Evolutionary conservation across 30 jellyfish, hydroid and myxozoan species (phyloP), one percentile per base, ranked within the genome.

Genomic region (Aurelia sp.): DNA sequence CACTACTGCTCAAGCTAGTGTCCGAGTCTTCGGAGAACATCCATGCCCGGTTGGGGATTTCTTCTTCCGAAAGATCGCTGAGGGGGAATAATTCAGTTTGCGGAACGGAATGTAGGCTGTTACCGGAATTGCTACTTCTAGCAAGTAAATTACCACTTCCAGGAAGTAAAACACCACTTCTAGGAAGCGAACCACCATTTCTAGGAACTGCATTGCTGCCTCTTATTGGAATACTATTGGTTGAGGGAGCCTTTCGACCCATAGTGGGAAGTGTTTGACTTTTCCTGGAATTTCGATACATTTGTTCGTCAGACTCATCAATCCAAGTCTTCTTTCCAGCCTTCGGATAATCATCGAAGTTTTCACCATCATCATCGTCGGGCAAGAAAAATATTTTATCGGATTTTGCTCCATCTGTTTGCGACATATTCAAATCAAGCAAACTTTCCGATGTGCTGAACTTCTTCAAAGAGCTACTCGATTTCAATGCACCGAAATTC

Each of bases 11-110:
- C 61, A 71, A n/a, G 63, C 93, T 84, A 9, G 93, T 73, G 57
- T 84, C 93, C 23, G 93, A 84, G 57, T 84, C 93, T 48, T 84
- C 93, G 20, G 93, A 84, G 48, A 84, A 11, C 22, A 35, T 72
- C 93, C 93, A 84, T 48, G 60, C 79, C 15, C 86, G 81, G 20
- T 52, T 53, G 35, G 93, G 64, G 12, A 66, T 66, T 10, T 84
- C 93, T 21, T 84, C 93, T 27, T 84, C 93, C 16, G 93, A 84
- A 3, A 84, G 69, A 72, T 84, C 93, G 31, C 71, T 70, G 40
- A 84, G 19, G 0, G 78, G 81, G 19, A 84, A 47, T 12, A 76
- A 76, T 7, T 84, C 93, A 4, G 93, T 41, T 33, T 76, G 51
- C 69, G 87, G 35, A 3, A 58, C 40, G 11, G 71, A 52, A 10